phyloP scores from a whole-genome alignment of 2,797 vertebrate species.

The Poeciliopsis infans region DNA sequence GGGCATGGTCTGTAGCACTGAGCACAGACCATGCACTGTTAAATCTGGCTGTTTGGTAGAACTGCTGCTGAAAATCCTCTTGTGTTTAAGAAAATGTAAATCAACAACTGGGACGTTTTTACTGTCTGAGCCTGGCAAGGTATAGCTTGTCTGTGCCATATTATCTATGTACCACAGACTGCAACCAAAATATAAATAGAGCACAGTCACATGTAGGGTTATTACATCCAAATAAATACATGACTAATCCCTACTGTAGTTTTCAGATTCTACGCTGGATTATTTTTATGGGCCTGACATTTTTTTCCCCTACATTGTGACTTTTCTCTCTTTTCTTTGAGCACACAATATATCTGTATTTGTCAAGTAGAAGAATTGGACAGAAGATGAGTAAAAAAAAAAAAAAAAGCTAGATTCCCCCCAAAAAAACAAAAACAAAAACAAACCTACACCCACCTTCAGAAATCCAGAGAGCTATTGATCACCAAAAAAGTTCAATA shows the following conservation, averaged over 20 bases:
- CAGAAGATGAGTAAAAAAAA: too few relatives aligned
- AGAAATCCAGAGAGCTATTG: not conserved
- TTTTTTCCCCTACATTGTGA: not conserved
- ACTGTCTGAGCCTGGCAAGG: not conserved
- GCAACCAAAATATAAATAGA: not conserved
- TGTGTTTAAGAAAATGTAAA: slow-evolving; percentile 35
- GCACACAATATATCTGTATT: not conserved
- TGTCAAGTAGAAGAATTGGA: not conserved
- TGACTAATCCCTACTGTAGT: not conserved
- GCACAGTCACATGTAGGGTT: not conserved
- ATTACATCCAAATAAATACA: not conserved
- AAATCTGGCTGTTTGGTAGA: slow-evolving; percentile 17
- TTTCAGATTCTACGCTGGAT: not conserved
- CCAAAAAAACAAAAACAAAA: not conserved
- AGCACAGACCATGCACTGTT: slow-evolving; percentile 10
- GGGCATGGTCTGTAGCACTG: slow-evolving; percentile 5
- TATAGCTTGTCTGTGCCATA: slow-evolving; percentile 27
- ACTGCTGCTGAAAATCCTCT: slow-evolving; percentile 32
- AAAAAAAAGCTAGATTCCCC: too few relatives aligned
- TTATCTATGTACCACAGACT: slow-evolving; percentile 28
- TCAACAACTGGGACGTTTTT: slow-evolving; percentile 29
- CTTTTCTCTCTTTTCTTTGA: not conserved
- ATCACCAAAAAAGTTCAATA: not conserved
- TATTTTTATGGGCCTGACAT: not conserved
- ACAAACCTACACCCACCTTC: not conserved